Percentiles rank a stretch among this genome's conserved stretches.
These are phyloP conservation scores for Presbytis comata DNA, from an alignment of 2,797 vertebrate genomes.

Conservation along the genomic window DNA sequence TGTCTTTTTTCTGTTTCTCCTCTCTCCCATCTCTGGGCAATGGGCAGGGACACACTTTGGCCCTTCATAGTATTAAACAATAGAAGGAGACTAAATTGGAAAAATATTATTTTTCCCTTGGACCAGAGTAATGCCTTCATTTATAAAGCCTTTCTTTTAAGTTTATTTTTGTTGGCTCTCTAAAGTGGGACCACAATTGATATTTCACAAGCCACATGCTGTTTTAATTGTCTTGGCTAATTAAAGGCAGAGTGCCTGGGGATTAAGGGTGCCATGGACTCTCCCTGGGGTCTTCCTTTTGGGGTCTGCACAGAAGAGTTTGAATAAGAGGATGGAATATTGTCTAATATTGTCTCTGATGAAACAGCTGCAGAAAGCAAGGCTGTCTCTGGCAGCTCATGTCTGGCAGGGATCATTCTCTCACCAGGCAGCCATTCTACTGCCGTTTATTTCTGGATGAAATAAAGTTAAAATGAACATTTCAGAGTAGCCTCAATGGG, in stretches of 20 bases:
- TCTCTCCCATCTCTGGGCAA: background rate
- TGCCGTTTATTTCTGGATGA: background rate
- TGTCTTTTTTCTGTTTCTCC: background rate
- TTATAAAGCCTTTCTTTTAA: constrained; percentile 44
- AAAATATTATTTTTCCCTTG: constrained; percentile 24
- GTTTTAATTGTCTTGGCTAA: constrained; percentile 48
- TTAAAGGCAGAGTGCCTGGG: constrained; percentile 21
- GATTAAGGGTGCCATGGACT: background rate
- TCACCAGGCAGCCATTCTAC: background rate
- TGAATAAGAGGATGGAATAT: background rate
- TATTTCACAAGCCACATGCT: constrained; percentile 38
- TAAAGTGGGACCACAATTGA: constrained; percentile 56
- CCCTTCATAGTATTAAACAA: constrained; percentile 24
- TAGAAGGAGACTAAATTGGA: background rate
- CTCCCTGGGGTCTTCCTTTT: background rate
- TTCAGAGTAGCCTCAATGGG: background rate
- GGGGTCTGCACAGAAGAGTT: background rate
- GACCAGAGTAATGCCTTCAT: constrained; percentile 39
- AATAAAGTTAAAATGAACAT: constrained; percentile 35
- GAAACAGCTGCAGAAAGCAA: background rate
- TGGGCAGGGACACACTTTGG: background rate
- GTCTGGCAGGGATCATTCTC: background rate
- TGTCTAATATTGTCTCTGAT: background rate
- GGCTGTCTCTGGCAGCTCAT: background rate
- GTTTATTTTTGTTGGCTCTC: constrained; percentile 41